These are phyloP conservation scores for Peucedramus taeniatus DNA, from an alignment of 2,113 vertebrate genomes.

Conservation along the genomic window DNA sequence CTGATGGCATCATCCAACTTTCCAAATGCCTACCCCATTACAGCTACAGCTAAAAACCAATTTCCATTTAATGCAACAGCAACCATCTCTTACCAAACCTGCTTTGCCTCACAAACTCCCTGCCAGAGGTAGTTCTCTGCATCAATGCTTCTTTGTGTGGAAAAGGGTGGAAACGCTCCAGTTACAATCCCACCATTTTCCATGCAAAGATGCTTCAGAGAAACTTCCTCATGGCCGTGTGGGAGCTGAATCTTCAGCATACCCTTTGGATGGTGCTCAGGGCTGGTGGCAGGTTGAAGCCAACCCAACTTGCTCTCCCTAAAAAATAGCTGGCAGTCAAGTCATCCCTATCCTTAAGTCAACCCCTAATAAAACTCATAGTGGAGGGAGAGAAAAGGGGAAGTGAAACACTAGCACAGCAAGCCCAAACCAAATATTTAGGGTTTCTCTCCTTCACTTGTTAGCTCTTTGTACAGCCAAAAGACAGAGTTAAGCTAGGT, in stretches of 20 bases:
- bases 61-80: background rate
- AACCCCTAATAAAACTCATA: background rate
- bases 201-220: background rate
- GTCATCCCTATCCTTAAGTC: background rate
- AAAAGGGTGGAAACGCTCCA: background rate
- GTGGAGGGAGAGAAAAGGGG: background rate
- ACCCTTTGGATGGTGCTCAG: background rate
- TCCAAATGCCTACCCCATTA: background rate
- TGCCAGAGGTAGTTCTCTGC: background rate
- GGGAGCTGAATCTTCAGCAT: background rate
- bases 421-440: background rate
- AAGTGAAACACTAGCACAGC: background rate
- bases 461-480: background rate
- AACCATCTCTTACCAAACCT: background rate
- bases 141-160: background rate
- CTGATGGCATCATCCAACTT: background rate
- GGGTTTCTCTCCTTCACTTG: background rate
- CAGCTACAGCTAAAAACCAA: background rate
- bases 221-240: background rate
- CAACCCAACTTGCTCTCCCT: background rate
- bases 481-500: background rate
- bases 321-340: fast-evolving
- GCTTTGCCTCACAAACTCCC: background rate
- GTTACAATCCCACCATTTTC: background rate
- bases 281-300: background rate